Evolutionary conservation across 1,140 invertebrate species (phyloP), one percentile per base, ranked within the genome.

Genomic region (Saccostrea glomerata): DNA sequence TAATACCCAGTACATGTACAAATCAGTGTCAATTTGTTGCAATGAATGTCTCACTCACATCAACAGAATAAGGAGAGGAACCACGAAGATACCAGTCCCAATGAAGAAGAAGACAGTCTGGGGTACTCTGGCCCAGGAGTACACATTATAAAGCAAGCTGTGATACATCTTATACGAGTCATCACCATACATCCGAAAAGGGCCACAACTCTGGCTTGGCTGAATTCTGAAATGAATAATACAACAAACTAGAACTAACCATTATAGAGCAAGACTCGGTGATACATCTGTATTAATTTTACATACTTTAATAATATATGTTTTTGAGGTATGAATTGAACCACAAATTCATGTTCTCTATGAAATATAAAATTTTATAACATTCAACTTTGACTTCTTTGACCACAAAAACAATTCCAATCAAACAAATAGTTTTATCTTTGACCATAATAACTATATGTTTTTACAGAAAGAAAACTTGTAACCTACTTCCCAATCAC

Each of bases 201-300:
- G 98, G 0, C 98, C 98, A 93, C 98, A 98, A 9, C 96, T 96
- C 89, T 96, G 95, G 0, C 97, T 98, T 0, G 98, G 97, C 58
- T 95, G 93, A n/a, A 98, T 95, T 92, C 94, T 94, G 47, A 87
- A 82, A 91, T 47, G 47, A 9, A 47, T 47, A 47, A 47, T 47
- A 6, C 47, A 47, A 47, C 0, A 47, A 47, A 5, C 9, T 47
- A 47, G 9, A 47, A 47, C 6, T 47, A 2, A 47, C 9, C 5
- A 47, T 47, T 47, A 47, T n/a, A n/a, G n/a, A n/a, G n/a, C n/a
- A n/a, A n/a, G n/a, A n/a, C n/a, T n/a, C n/a, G n/a, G n/a, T n/a
- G n/a, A n/a, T n/a, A n/a, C n/a, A n/a, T n/a, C n/a, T n/a, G n/a
- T n/a, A n/a, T n/a, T n/a, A n/a, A n/a, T n/a, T n/a, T n/a, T n/a